These are phyloP conservation scores for Rotaria socialis DNA, from an alignment of 2,888 invertebrate genomes.

Conservation along the genomic window DNA sequence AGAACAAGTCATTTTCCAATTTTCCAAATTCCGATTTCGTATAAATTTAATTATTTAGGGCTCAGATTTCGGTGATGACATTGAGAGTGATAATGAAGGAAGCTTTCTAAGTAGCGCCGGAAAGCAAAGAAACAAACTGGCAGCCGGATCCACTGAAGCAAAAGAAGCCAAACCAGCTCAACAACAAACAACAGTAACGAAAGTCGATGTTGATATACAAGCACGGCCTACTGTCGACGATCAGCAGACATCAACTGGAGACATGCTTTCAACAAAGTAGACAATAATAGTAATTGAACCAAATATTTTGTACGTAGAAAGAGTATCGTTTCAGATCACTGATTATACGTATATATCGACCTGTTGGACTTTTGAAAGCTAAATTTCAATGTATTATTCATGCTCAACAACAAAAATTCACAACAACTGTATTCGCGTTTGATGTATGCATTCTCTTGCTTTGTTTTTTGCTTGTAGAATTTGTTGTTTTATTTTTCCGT, in stretches of 20 bases:
- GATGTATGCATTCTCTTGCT: neutral
- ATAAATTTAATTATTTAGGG: neutral
- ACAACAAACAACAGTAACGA: neutral
- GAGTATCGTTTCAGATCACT: neutral
- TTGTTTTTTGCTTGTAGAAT: too few relatives aligned
- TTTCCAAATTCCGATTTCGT: neutral
- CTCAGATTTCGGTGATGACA: neutral
- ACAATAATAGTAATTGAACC: too few relatives aligned
- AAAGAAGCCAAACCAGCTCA: neutral
- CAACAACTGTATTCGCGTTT: neutral
- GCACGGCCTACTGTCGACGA: neutral
- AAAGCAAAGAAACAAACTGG: neutral
- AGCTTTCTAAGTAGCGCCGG: slow-evolving; percentile 30
- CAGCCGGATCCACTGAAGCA: neutral
- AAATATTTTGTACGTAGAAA: neutral
- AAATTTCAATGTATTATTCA: slow-evolving; percentile 30
- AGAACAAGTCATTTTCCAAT: neutral
- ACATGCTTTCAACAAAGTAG: slow-evolving; percentile 6
- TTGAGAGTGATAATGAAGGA: slow-evolving; percentile 3
- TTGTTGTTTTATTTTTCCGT: neutral
- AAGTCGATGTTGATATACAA: slow-evolving; percentile 33
- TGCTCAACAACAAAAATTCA: neutral
- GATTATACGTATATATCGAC: slow-evolving; percentile 14
- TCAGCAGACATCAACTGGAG: slow-evolving; percentile 16
- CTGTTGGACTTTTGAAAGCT: neutral